Evolutionary conservation across 1,140 invertebrate genomes (phyloP), one percentile per base, ranked within the genome.

Genomic region (Caenorhabditis tropicalis): DNA sequence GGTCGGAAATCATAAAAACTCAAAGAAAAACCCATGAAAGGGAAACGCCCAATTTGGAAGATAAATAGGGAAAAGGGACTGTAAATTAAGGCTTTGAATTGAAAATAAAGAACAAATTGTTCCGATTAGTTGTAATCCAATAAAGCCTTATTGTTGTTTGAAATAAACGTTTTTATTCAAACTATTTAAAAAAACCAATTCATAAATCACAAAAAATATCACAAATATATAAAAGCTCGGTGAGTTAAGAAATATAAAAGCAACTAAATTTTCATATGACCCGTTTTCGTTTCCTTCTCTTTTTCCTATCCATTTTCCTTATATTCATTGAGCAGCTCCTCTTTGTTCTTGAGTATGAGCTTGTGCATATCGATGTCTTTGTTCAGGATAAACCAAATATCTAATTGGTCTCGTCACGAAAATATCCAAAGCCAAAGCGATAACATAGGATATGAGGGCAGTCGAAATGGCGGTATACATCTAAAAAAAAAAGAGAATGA

Each of bases 341-440:
- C 43, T 33, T 43, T 74, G 65, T 19, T 74, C 65, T 19, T 74
- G 65, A 15, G 65, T 74, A 24, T 74, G 65, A 10, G 82, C 58
- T 24, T 65, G 56, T 5, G 43, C 60, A 46, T 70, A 70, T 74
- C 60, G 36, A 51, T 82, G 82, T 36, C 31, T 51, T 29, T 82
- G 56, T 39, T 82, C 82, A 7, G 56, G 36, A 33, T 74, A 80
- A 27, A 84, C 24, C 2, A 84, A 29, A 36, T 46, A 84, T 65
- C 83, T 39, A 56, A 86, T 81, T 1, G 85, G 85, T 74, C 82
- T 83, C 36, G 81, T 48, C 21, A 86, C 49, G 82, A 86, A 86
- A 27, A 86, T 65, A 60, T 86, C 85, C 16, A 86, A 27, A 19
- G 53, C 12, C 6, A 86, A 53, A 4, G 85, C 82, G 24, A 79